Percentiles rank a stretch among this genome's conserved stretches.
Conservation (phyloP, 2,888 invertebrate genomes). For the Amiota communis region DNA sequence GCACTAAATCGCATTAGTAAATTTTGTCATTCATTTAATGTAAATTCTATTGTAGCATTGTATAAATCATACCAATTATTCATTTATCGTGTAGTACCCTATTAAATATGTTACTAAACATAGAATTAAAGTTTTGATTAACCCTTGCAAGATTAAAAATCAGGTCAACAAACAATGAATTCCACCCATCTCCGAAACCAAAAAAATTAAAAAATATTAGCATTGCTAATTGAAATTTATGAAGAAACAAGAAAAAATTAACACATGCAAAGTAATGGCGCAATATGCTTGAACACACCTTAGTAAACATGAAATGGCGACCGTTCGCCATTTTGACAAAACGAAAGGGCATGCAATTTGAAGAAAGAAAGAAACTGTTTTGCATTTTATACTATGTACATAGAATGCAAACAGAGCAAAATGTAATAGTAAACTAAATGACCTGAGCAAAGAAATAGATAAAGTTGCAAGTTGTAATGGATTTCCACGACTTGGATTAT, state of each 20-base stretch:
- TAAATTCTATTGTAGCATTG: too few species aligned
- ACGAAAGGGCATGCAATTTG: not conserved
- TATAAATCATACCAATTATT: too few species aligned
- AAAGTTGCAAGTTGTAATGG: conserved; percentile 17
- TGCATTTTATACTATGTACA: too few species aligned
- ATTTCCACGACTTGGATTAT: conserved; percentile 34
- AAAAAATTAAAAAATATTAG: not conserved
- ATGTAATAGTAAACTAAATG: too few species aligned
- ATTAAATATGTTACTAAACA: too few species aligned
- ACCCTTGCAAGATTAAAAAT: not conserved
- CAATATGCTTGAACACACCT: not conserved
- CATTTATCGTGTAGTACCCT: too few species aligned
- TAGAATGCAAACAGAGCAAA: too few species aligned
- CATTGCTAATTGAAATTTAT: conserved; percentile 33
- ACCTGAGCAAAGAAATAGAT: not conserved
- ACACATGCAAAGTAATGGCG: conserved; percentile 14
- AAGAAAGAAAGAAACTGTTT: not conserved
- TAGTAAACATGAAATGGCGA: conserved; percentile 4
- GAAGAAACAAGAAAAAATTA: not conserved
- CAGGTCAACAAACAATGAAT: not conserved
- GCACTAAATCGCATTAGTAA: too few species aligned
- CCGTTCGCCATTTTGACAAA: conserved; percentile 13
- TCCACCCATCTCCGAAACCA: not conserved
- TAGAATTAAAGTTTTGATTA: conserved; percentile 13
- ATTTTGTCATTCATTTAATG: too few species aligned